Conservation (phyloP, 2,888 invertebrate genomes). For the Eristalinus aeneus region DNA sequence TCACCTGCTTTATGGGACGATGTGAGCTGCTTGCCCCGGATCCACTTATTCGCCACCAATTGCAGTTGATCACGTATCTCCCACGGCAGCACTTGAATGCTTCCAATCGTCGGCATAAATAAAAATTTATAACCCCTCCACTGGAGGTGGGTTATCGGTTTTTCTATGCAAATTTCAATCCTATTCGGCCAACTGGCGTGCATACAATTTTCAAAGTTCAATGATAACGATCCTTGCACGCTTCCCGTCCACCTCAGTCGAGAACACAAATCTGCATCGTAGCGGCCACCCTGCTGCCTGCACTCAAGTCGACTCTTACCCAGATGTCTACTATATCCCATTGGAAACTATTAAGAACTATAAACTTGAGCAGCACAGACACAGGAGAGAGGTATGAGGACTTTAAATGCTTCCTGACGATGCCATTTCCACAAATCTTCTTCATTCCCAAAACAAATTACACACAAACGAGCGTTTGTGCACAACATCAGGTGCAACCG, state of each 20-base stretch:
- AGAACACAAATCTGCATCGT: conserved; percentile 9
- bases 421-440: conserved; percentile 69
- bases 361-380: conserved; percentile 41
- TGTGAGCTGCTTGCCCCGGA: not conserved
- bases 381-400: not conserved
- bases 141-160: conserved; percentile 1
- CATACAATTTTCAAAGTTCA: conserved; percentile 42
- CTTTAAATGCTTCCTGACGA: conserved; percentile 68
- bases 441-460: conserved; percentile 61
- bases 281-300: not conserved
- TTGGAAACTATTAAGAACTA: conserved; percentile 61
- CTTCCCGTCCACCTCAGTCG: not conserved
- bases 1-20: not conserved
- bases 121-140: not conserved
- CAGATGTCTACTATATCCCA: conserved; percentile 50
- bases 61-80: not conserved
- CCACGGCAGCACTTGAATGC: not conserved
- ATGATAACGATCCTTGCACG: conserved; percentile 46
- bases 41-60: not conserved
- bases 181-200: conserved; percentile 19
- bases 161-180: conserved; percentile 39
- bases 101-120: not conserved
- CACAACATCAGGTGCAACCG: conserved; percentile 70
- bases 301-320: not conserved
- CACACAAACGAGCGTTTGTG: conserved; percentile 67